Evolutionary conservation across 2,113 vertebrate genomes (phyloP).

Genomic region (Hemicordylus capensis): DNA sequence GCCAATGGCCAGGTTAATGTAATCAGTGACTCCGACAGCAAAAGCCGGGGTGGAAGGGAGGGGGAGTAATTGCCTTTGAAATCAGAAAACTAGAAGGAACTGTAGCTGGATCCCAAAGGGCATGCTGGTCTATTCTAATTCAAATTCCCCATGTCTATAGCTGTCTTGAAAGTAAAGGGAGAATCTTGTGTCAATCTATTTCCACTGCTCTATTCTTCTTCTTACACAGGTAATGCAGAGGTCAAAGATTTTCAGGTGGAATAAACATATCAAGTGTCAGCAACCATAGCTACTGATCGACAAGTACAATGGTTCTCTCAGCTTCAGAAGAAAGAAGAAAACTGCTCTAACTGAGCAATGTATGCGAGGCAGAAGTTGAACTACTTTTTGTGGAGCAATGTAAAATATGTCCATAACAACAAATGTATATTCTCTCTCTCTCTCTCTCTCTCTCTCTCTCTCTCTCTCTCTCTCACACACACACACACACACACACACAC

Average conservation of each 20-base stretch:
- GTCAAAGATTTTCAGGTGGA: constrained; percentile 62
- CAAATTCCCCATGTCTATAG: constrained; percentile 4
- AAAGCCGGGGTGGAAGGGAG: neutral
- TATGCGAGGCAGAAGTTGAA: neutral
- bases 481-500: accelerated
- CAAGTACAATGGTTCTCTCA: constrained; percentile 49
- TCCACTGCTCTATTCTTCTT: constrained; percentile 56
- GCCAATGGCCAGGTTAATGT: constrained; percentile 44
- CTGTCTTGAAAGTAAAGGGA: constrained; percentile 34
- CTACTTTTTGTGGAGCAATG: neutral
- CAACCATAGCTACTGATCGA: constrained; percentile 14
- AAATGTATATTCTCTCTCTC: neutral
- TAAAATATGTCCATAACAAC: neutral
- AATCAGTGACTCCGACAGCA: neutral
- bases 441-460: neutral
- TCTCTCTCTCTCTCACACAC: neutral
- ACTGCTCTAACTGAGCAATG: constrained; percentile 14
- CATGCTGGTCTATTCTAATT: constrained; percentile 27
- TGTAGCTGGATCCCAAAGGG: constrained; percentile 13
- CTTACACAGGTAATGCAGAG: constrained; percentile 61
- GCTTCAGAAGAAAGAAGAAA: constrained; percentile 52
- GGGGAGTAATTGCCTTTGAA: constrained; percentile 15
- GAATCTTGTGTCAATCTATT: constrained; percentile 65
- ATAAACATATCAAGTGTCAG: constrained; percentile 49
- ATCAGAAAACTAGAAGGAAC: constrained; percentile 10